Base-by-base conservation (phyloP, 2,797 vertebrate species). In the Pseudopleuronectes americanus region DNA sequence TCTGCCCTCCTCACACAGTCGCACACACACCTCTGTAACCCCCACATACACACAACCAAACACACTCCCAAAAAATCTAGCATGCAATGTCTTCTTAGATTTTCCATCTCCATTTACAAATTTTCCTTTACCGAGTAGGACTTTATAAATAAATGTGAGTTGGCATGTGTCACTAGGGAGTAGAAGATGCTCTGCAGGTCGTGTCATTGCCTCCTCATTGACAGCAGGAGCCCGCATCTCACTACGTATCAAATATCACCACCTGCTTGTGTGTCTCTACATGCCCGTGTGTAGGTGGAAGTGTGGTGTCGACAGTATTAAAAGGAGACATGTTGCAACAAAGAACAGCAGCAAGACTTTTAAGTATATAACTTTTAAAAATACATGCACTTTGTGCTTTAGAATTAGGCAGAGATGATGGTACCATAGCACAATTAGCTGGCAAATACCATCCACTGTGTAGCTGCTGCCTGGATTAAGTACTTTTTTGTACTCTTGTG, bases 1-100 rank as follows among this genome's bases (percentile, higher is more conserved):
- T 93, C 93, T 93, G 92, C 83, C 78, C 71, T 61, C 63, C 53
- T 61, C 60, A 51, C 74, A 75, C 52, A 66, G 59, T 4, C 41
- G 7, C 41, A 26, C 49, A 64, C 64, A 68, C 41, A 10, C 43
- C 43, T 45, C 17, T 45, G 4, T 19, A 2, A 16, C 43, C 43
- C 43, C 65, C 64, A 41, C 60, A 64, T 62, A 16, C 63, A 70
- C 76, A 73, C 57, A 74, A 57, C 6, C 60, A 64, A 64, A 64
- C 75, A 72, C 53, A 71, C 74, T 19, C n/a, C 33, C 45, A 45
- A 64, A 57, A 26, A 45, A 43, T 13, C 56, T 0, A 43, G 10
- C 16, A 22, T 6, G 8, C 4, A 9, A 1, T n/a, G 49, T 10
- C 41, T 21, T 16, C 9, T 12, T 49, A 53, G 28, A 23, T 51